Evolutionary conservation across 2,797 vertebrate genomes (phyloP).

Genomic region (Rhodeus uyekii): DNA sequence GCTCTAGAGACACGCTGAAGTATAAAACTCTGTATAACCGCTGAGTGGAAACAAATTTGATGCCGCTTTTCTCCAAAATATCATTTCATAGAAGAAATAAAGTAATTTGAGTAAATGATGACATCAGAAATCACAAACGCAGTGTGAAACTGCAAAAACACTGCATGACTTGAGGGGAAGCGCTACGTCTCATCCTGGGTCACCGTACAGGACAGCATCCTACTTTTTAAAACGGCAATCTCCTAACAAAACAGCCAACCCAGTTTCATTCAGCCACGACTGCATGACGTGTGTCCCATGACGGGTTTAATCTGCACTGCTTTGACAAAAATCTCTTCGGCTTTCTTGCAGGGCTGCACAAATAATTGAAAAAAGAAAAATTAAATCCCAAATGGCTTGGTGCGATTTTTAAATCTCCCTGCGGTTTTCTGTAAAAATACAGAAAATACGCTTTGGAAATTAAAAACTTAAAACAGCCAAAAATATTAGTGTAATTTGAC

Average conservation of each 20-base stretch:
- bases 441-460: too few relatives aligned
- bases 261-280: slow-evolving; percentile 10
- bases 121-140: not conserved
- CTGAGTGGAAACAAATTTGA: not conserved
- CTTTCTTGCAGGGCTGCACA: not conserved
- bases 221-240: slow-evolving; percentile 4
- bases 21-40: not conserved
- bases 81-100: not conserved
- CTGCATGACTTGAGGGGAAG: not conserved
- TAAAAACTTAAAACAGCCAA: not conserved
- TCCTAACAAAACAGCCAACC: slow-evolving; percentile 6
- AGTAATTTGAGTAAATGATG: not conserved
- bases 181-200: not conserved
- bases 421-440: not conserved
- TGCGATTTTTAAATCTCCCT: not conserved
- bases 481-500: not conserved
- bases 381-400: not conserved
- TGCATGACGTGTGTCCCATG: not conserved
- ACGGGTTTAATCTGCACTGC: not conserved
- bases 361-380: not conserved
- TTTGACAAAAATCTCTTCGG: not conserved
- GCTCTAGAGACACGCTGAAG: not conserved
- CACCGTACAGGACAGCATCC: not conserved
- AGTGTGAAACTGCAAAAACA: not conserved
- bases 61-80: not conserved